Evolutionary conservation across 1,140 invertebrate genomes (phyloP), one percentile per base, ranked within the genome.

Genomic region (Drosophila obscura): DNA sequence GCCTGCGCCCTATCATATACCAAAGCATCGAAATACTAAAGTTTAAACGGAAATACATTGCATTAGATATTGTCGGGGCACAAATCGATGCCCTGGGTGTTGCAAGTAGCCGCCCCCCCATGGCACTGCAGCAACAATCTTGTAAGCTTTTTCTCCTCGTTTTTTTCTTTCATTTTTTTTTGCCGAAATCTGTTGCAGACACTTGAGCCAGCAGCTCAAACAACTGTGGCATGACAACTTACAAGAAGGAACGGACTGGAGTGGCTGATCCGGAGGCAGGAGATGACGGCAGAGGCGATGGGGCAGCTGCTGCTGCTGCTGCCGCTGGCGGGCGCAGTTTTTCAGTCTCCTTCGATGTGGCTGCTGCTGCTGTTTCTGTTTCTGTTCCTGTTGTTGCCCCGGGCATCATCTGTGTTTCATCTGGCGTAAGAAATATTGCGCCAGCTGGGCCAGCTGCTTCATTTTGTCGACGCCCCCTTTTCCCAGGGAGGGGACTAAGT

Each of bases 381-480:
- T 28, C 9, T 63, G 19, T 31, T 66, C 59, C 52, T 56, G 35
- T 43, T 53, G 63, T 56, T 50, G 74, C 35, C 35, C 11, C 68
- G 68, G 74, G 84, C 85, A 87, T 88, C 82, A 87, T 78, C 84
- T 84, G 85, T 63, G 57, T 81, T 79, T 85, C 85, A 89, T 90
- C 85, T 85, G 78, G 80, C 75, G 78, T 75, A 81, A 90, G 80
- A 90, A 89, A 85, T 89, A 89, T 89, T 81, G 80, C 87, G 74
- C 77, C 81, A 90, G 85, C 77, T 85, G 80, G 77, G 77, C 80
- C 81, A 90, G 85, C 84, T 89, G 84, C 80, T 75, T 53, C 68
- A 62, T 55, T 53, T 73, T 59, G 74, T 65, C 66, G 71, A 76
- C 81, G 77, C 77, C 83, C 65, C 76, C 62, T 72, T 48, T 57